phyloP scores from a whole-genome alignment of 2,113 vertebrate genomes.

The Eonycteris spelaea region DNA sequence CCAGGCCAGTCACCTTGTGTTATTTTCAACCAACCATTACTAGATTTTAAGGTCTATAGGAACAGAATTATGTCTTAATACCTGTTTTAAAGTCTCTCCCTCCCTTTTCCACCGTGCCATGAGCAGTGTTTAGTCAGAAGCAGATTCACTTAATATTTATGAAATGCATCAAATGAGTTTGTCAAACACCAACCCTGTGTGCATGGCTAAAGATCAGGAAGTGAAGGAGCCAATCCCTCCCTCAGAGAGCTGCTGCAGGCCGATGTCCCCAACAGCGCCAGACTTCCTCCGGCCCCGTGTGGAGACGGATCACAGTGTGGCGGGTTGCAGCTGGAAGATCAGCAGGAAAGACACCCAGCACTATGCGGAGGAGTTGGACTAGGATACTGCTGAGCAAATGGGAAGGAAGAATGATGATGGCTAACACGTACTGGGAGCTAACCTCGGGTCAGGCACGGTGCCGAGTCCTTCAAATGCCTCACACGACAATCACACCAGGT shows the following conservation, averaged over 20 bases:
- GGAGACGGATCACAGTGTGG: neutral
- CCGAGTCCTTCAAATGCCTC: neutral
- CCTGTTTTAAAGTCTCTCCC: neutral
- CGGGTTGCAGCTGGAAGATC: accelerated
- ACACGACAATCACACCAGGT: neutral
- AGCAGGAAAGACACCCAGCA: neutral
- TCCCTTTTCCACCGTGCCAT: accelerated
- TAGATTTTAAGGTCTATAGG: neutral
- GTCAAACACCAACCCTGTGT: neutral
- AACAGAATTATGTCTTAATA: neutral
- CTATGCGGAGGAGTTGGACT: neutral
- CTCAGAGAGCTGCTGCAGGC: neutral
- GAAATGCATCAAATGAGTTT: neutral
- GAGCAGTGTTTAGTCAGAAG: neutral
- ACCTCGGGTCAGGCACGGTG: neutral
- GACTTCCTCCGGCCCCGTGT: neutral
- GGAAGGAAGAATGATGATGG: neutral
- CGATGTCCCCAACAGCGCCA: neutral
- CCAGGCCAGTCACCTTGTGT: neutral
- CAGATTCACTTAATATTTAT: neutral
- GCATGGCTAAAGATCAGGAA: neutral
- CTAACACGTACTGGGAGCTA: neutral
- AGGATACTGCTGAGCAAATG: neutral
- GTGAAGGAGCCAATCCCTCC: neutral
- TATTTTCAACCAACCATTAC: neutral